Evolutionary conservation across 2,797 vertebrate genomes (phyloP).

Genomic region (Mus spretus): DNA sequence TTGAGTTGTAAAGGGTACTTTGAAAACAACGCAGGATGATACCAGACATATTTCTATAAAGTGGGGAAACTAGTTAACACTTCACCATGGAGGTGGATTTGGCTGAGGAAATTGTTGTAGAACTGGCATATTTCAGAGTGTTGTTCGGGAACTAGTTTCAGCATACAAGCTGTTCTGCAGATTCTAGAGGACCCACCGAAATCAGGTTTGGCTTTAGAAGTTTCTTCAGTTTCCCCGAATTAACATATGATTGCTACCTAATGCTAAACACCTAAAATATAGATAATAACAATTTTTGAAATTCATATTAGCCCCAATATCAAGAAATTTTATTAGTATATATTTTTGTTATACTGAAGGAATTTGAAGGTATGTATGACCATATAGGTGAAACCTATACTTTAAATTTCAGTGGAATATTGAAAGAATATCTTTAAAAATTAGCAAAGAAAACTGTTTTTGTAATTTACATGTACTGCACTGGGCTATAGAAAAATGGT

Average conservation of each 20-base stretch:
- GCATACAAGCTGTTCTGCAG: neutral
- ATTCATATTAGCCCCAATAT: neutral
- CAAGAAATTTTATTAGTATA: neutral
- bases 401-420: neutral
- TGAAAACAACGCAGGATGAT: slow-evolving; percentile 2
- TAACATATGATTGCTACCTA: slow-evolving; percentile 5
- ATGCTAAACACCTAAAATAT: neutral
- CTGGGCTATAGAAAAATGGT: neutral
- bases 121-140: neutral
- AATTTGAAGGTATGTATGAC: neutral
- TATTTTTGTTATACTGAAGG: slow-evolving; percentile 7
- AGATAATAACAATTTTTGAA: neutral
- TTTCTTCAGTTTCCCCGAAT: slow-evolving; percentile 2
- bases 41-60: neutral
- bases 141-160: slow-evolving; percentile 1
- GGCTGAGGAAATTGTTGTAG: neutral
- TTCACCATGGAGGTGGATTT: slow-evolving; percentile 19
- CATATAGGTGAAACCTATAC: neutral
- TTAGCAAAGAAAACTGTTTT: slow-evolving; percentile 52
- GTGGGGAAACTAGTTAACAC: neutral
- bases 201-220: neutral
- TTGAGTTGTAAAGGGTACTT: slow-evolving; percentile 33
- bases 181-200: neutral
- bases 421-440: slow-evolving; percentile 3
- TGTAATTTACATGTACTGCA: neutral